phyloP scores from a whole-genome alignment of 2,888 invertebrate species.

The Sphecodes monilicornis region DNA sequence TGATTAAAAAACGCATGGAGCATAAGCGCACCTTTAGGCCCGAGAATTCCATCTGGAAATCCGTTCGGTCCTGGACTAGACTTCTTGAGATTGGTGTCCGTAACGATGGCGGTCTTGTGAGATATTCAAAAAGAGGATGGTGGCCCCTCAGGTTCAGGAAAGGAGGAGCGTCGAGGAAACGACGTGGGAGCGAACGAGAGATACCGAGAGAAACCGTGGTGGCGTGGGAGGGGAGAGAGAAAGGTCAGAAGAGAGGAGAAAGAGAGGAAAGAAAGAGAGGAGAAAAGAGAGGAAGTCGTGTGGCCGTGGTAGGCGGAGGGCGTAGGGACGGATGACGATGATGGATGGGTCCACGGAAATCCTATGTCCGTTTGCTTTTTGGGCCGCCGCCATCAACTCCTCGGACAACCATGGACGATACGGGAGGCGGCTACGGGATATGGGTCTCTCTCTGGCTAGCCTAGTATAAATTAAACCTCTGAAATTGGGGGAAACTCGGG shows the following conservation, averaged over 20 bases:
- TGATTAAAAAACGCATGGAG: background rate
- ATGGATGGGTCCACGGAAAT: constrained; percentile 83
- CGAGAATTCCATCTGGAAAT: constrained; percentile 59
- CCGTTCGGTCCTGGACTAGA: constrained; percentile 65
- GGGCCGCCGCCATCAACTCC: constrained; percentile 79
- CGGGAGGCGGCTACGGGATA: constrained; percentile 44
- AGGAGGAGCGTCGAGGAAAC: constrained; percentile 78
- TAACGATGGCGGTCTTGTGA: constrained; percentile 80
- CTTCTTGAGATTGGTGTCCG: constrained; percentile 67
- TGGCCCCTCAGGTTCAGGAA: constrained; percentile 66
- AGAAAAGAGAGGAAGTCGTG: constrained; percentile 65
- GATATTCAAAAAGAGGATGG: constrained; percentile 76
- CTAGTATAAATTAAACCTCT: constrained; percentile 35
- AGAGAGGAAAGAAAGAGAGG: constrained; percentile 54
- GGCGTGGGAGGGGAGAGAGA: background rate
- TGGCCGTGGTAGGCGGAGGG: constrained; percentile 69
- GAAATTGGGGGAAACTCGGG: constrained; percentile 38
- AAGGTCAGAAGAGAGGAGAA: constrained; percentile 31
- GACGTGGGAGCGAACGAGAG: constrained; percentile 69
- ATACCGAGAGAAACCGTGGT: constrained; percentile 35
- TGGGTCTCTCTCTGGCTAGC: constrained; percentile 18
- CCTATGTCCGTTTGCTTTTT: constrained; percentile 81
- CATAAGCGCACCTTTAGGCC: constrained; percentile 27
- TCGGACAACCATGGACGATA: constrained; percentile 66
- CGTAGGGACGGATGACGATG: constrained; percentile 82